Conservation (phyloP, 2,797 vertebrate genomes). For the Takifugu rubripes region DNA sequence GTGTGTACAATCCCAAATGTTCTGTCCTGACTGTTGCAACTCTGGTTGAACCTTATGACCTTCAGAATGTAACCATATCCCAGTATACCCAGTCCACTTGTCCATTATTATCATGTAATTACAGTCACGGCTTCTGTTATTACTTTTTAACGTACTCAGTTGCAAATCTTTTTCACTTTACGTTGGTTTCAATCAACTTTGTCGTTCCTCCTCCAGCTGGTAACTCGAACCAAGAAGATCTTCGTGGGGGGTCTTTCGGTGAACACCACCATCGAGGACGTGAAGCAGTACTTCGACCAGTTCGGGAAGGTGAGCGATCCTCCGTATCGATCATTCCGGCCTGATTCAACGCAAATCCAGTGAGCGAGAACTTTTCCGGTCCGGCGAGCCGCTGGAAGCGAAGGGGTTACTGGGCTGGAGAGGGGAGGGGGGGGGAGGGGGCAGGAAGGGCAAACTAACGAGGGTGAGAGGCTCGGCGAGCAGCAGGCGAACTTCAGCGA, state of each 20-base stretch:
- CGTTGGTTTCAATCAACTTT: too few relatives aligned
- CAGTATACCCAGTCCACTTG: too few relatives aligned
- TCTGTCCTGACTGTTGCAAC: neutral
- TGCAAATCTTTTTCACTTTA: too few relatives aligned
- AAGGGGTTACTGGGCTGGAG: conserved; percentile 56
- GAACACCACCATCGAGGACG: conserved; percentile 97
- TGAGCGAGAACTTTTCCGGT: conserved; percentile 37
- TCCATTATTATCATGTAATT: too few relatives aligned
- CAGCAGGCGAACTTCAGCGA: conserved; percentile 51
- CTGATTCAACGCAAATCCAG: neutral
- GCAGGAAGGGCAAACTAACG: conserved; percentile 50
- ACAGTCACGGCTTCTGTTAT: too few relatives aligned
- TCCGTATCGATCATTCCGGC: neutral
- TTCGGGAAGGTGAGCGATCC: conserved; percentile 89
- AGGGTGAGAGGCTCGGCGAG: conserved; percentile 52
- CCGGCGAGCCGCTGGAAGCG: conserved; percentile 26
- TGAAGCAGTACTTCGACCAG: conserved; percentile 98
- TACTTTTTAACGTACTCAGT: too few relatives aligned
- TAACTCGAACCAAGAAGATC: conserved; percentile 99
- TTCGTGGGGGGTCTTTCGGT: conserved; percentile 97
- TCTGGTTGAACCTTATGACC: neutral
- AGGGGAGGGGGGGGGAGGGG: conserved; percentile 42
- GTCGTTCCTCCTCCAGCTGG: conserved; percentile 79
- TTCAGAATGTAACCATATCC: neutral
- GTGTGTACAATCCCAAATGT: neutral